Evolutionary conservation across 1,140 invertebrate species (phyloP), one percentile per base, ranked within the genome.

Genomic region (Adelges cooleyi): DNA sequence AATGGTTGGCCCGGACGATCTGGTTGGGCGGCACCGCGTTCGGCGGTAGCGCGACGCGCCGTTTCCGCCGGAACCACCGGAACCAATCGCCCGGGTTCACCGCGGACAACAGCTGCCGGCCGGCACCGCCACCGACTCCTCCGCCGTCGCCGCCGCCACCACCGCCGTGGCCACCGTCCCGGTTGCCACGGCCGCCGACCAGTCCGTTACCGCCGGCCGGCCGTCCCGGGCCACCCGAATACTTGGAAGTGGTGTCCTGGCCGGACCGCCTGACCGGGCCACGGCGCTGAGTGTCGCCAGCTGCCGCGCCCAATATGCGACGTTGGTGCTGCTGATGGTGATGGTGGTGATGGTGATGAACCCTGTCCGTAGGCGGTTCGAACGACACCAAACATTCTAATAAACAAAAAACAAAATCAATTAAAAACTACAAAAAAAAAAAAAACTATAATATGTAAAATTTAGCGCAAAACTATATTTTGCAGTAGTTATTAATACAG

Each of bases 51-150:
- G 44, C 56, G 27, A 25, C 56, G 18, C 56, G 38, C 11, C 56
- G 56, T 62, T 62, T 62, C 42, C 56, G 56, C 25, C 56, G 56
- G 56, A 62, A 62, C 56, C 56, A 62, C 56, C 56, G 56, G 40
- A 62, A 62, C 56, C 54, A 62, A 62, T 62, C 54, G 40, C 40
- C 42, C 40, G 54, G 54, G 25, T 62, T 62, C 42, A 62, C 54
- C 42, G 46, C 40, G 40, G 42, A 62, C 54, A 62, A 62, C 54
- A 62, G 54, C 9, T 62, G 54, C 5, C 40, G 38, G 17, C 11
- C 44, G 44, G 5, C 17, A 18, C 44, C 17, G 3, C 44, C 44
- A 18, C 17, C 44, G 11, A n/a, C 40, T 2, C 54, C 54, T 9
- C n/a, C 40, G 40, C 23, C 54, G 17, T 3, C 44, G 17, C 11